phyloP scores from a whole-genome alignment of 2,113 vertebrate genomes.

The Nematolebias whitei region DNA sequence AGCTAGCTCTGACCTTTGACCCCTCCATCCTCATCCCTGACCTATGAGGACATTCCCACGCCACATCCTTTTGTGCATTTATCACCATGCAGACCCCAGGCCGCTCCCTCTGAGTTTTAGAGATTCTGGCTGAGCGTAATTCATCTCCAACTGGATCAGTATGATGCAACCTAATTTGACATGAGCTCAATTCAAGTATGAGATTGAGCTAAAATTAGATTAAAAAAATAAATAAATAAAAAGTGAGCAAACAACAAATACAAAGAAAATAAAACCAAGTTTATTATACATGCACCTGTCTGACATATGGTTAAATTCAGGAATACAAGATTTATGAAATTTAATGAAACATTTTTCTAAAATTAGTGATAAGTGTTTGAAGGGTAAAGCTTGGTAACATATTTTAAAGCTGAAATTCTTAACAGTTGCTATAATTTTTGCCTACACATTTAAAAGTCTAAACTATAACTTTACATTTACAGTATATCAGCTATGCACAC shows the following conservation, averaged over 20 bases:
- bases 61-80: slow-evolving; percentile 82
- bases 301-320: too few relatives aligned
- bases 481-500: slow-evolving; percentile 69
- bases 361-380: background rate
- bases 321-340: background rate
- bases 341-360: background rate
- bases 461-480: slow-evolving; percentile 30
- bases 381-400: background rate
- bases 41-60: slow-evolving; percentile 82
- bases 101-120: slow-evolving; percentile 69
- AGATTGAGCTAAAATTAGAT: slow-evolving; percentile 1
- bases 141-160: slow-evolving; percentile 51
- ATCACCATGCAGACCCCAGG: slow-evolving; percentile 71
- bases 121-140: slow-evolving; percentile 49
- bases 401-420: slow-evolving; percentile 5
- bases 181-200: slow-evolving; percentile 44
- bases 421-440: slow-evolving; percentile 13
- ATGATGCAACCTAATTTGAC: slow-evolving; percentile 58
- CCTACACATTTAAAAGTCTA: too few relatives aligned
- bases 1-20: slow-evolving; percentile 81
- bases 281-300: too few relatives aligned
- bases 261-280: background rate
- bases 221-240: background rate
- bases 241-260: background rate
- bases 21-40: slow-evolving; percentile 81